Evolutionary conservation across 2,797 vertebrate genomes (phyloP).

Genomic region (Adrianichthys oophorus): DNA sequence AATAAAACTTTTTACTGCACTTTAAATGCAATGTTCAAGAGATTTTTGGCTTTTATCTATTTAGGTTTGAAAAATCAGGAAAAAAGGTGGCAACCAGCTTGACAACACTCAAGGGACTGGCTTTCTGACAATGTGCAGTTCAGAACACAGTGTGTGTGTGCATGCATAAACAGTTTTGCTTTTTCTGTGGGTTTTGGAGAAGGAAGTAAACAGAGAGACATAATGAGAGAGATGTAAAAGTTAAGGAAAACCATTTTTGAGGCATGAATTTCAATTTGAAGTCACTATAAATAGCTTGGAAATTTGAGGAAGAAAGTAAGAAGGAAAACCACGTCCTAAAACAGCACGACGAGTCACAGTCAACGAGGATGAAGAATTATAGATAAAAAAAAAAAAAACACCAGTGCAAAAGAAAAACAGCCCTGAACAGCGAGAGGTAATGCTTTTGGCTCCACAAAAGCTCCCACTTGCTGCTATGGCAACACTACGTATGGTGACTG

Average conservation of each 20-base stretch:
- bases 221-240: neutral
- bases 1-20: neutral
- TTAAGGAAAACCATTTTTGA: neutral
- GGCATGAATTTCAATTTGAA: constrained; percentile 24
- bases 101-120: too few relatives aligned
- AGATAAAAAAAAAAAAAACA: constrained; percentile 20
- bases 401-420: constrained; percentile 51
- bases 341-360: constrained; percentile 23
- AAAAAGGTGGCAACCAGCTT: neutral
- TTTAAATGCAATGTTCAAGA: too few relatives aligned
- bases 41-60: neutral
- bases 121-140: neutral
- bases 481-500: constrained; percentile 56
- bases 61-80: neutral
- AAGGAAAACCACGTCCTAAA: constrained; percentile 44
- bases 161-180: too few relatives aligned
- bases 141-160: neutral
- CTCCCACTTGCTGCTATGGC: constrained; percentile 71
- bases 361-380: constrained; percentile 15
- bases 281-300: constrained; percentile 38
- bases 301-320: constrained; percentile 23
- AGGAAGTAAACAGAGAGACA: neutral
- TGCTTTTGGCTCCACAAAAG: constrained; percentile 67
- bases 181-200: too few relatives aligned
- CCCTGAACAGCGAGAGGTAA: constrained; percentile 60